A percentile compares a stretch with the other conserved stretches of the same genome.
Conservation (phyloP, 2,113 vertebrate species). For the Platysteira castanea region DNA sequence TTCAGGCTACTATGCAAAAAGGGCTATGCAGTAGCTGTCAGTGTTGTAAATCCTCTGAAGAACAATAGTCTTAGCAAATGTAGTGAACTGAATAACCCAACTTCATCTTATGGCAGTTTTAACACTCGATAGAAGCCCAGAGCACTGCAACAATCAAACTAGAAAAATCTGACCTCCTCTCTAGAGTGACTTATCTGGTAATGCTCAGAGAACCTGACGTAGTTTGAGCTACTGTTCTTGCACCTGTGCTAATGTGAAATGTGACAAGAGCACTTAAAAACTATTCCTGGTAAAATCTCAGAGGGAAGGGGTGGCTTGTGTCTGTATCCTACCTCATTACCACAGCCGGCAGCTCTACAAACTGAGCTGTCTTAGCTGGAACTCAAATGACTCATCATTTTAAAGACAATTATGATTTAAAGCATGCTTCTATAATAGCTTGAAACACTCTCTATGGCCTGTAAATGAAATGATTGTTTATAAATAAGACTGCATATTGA, state of each 20-base stretch:
- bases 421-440: background rate
- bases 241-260: background rate
- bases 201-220: background rate
- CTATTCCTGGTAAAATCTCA: background rate
- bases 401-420: background rate
- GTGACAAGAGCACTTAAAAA: constrained; percentile 2
- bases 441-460: background rate
- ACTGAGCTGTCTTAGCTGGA: background rate
- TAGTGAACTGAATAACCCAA: background rate
- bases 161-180: constrained; percentile 5
- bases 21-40: background rate
- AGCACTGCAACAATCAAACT: background rate
- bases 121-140: background rate
- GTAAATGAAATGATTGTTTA: background rate
- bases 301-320: background rate
- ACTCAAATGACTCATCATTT: background rate
- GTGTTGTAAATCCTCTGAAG: background rate
- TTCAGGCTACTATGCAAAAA: background rate
- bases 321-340: background rate
- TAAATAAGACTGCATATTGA: background rate
- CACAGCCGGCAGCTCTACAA: background rate
- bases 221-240: background rate
- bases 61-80: background rate
- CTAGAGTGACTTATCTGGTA: background rate
- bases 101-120: background rate